phyloP scores from a whole-genome alignment of 2,888 invertebrate genomes.

The Drosophila pegasa region DNA sequence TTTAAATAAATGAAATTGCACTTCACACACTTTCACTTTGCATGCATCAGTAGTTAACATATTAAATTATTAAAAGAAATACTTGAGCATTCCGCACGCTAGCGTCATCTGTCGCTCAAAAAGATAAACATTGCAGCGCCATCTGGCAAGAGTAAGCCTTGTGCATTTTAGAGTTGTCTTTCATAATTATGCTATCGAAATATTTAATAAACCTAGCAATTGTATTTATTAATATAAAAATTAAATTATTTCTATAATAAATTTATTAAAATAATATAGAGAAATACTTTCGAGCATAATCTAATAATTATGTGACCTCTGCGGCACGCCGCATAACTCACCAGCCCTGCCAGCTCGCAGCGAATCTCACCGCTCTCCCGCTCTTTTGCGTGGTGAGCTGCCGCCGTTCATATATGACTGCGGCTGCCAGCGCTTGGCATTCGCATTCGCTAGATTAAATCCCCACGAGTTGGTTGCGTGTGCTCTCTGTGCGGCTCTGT shows the following conservation, averaged over 20 bases:
- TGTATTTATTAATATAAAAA: too few species aligned
- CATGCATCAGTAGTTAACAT: too few species aligned
- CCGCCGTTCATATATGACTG: constrained; percentile 10
- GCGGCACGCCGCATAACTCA: constrained; percentile 3
- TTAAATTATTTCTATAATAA: too few species aligned
- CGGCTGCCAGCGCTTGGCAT: constrained; percentile 30
- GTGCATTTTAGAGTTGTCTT: constrained; percentile 7
- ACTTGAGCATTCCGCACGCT: not conserved
- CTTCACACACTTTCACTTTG: too few species aligned
- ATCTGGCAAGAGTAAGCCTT: not conserved
- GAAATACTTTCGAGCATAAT: not conserved
- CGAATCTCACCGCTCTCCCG: constrained; percentile 8
- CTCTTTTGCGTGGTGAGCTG: constrained; percentile 28
- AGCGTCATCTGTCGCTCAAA: not conserved
- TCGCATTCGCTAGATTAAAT: constrained; percentile 59
- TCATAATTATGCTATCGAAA: not conserved
- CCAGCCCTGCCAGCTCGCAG: constrained; percentile 20
- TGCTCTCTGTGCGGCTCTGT: constrained; percentile 26
- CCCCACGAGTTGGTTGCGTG: constrained; percentile 56
- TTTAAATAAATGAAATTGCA: too few species aligned
- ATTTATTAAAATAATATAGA: too few species aligned
- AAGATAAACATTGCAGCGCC: not conserved
- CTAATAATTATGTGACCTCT: not conserved
- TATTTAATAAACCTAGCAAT: not conserved
- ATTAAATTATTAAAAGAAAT: too few species aligned